Evolutionary conservation across 2,113 vertebrate species (phyloP), one percentile per base, ranked within the genome.

Genomic region (Apaloderma vittatum): DNA sequence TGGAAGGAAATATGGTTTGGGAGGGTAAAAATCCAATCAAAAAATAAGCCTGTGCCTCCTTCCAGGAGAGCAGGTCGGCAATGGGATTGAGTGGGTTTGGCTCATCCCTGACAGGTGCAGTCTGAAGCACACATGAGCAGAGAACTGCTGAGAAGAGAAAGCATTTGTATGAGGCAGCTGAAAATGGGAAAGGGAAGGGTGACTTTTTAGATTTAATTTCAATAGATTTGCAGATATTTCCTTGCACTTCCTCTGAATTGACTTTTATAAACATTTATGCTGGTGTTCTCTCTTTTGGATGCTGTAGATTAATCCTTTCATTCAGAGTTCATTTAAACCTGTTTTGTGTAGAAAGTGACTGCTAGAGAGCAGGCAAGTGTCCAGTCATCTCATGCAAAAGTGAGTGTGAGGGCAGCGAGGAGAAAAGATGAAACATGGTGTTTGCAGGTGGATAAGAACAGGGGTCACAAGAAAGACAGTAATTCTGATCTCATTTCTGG

Each of bases 331-430:
- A 17, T 11, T 5, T 52, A 13, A 45, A 57, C 9, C 6, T 23
- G 5, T 2, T 68, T 91, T 74, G 36, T 57, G 57, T 19, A 21
- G 30, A 34, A 77, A 70, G 16, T 2, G 36, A 30, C 4, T 37
- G 30, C 2, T 19, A 62, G 46, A 8, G 27, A 49, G 24, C 2
- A 15, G 11, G 11, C 0, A 5, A 74, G 15, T 2, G 21, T 48
- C 11, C 37, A 58, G 36, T n/a, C 21, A 58, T n/a, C 29, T 83
- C 22, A n/a, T 0, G 1, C 8, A 23, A 46, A 88, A 75, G 15
- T 1, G 9, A 46, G 17, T 4, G 6, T 19, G 11, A 63, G 29
- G 17, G 6, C 26, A 48, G 23, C 36, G 43, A 62, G 36, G 15
- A 68, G 14, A 46, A 88, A 75, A 78, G 24, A 46, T 9, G 15